Evolutionary conservation across 2,888 invertebrate genomes (phyloP), one percentile per base, ranked within the genome.

Genomic region (Drosophila borborema): DNA sequence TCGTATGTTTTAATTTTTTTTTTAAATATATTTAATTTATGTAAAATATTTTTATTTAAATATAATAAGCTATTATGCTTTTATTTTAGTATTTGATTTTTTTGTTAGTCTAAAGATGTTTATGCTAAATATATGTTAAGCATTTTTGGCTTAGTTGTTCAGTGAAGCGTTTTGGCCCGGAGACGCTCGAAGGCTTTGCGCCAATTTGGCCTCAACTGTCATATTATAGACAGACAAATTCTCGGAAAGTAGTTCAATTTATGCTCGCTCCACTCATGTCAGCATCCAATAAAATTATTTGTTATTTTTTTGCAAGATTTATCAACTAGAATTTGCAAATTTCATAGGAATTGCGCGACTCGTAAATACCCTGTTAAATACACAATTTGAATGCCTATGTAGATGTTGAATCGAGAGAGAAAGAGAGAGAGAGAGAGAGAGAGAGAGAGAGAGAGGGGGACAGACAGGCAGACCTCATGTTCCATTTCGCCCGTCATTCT

Each of bases 141-240:
- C 28, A 28, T 23, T 23, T 46, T 28, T 23, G 46, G 16, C 6
- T 49, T 49, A 49, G 18, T 18, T 49, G 12, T 16, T n/a, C 49
- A 49, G 49, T 18, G 12, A 49, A 49, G 49, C 31, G 12, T 34
- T 49, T 49, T 31, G 6, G 6, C 12, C 7, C 7, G n/a, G 31
- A 34, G 18, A 49, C 10, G 18, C 49, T 34, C 7, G n/a, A 31
- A 49, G 31, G 31, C 31, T 49, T 49, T 49, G 18, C 49, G 49
- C 49, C 49, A 49, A 31, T 49, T 49, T 49, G 49, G 49, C 31
- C 10, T 6, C 49, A 31, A 31, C 49, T 49, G 49, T 49, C 31
- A n/a, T n/a, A 2, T 1, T 31, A 5, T 12, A 6, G 49, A 31
- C n/a, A 18, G 31, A 31, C 31, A 31, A n/a, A 23, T 31, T 49